phyloP scores from a whole-genome alignment of 2,888 invertebrate species.

The Dynastes hyllus region DNA sequence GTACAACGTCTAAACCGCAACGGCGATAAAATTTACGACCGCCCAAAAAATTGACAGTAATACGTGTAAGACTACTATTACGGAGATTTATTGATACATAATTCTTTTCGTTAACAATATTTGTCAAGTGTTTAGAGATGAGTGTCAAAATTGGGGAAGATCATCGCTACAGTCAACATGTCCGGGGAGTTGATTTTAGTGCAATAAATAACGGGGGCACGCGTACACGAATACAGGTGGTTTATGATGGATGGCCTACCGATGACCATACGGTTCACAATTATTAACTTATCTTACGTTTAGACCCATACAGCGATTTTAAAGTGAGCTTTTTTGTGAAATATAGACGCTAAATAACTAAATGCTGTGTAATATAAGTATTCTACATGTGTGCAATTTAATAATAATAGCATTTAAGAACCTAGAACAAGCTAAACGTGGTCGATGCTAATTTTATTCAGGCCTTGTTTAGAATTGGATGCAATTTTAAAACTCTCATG shows the following conservation, averaged over 20 bases:
- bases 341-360: too few relatives aligned
- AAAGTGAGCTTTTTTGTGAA: background rate
- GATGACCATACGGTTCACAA: constrained; percentile 66
- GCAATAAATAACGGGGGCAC: constrained; percentile 66
- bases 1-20: background rate
- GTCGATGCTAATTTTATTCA: too few relatives aligned
- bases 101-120: constrained; percentile 69
- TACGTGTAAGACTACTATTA: constrained; percentile 68
- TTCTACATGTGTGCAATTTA: too few relatives aligned
- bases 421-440: too few relatives aligned
- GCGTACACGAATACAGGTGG: constrained; percentile 65
- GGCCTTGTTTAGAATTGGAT: too few relatives aligned
- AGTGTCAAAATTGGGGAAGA: constrained; percentile 70
- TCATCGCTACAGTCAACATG: constrained; percentile 69
- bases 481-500: too few relatives aligned
- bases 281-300: constrained; percentile 58
- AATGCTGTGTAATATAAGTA: too few relatives aligned
- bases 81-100: constrained; percentile 71
- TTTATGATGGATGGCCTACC: constrained; percentile 69
- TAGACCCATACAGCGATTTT: background rate
- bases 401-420: too few relatives aligned
- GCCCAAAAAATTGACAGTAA: constrained; percentile 68
- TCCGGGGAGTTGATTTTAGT: constrained; percentile 66
- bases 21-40: constrained; percentile 64
- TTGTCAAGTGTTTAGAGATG: constrained; percentile 68